Evolutionary conservation across 1,140 invertebrate genomes (phyloP).

Genomic region (Saxidomus purpurata): DNA sequence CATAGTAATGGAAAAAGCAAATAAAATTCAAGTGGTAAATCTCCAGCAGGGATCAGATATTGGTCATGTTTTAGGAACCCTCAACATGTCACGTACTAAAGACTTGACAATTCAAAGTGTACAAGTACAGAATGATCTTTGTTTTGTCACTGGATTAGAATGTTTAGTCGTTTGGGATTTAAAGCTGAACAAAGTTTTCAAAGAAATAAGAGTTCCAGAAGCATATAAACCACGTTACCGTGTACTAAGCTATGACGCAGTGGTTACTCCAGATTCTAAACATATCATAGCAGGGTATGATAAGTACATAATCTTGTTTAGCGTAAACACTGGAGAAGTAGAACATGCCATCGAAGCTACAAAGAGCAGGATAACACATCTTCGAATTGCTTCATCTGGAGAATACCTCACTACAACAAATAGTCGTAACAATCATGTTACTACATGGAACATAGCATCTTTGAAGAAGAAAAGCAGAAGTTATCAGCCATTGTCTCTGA

Average conservation of each 20-base stretch:
- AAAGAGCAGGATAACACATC: constrained; percentile 44
- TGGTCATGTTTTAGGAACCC: constrained; percentile 53
- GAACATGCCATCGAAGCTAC: constrained; percentile 56
- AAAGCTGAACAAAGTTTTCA: constrained; percentile 58
- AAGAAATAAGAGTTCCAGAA: constrained; percentile 64
- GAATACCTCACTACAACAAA: constrained; percentile 65
- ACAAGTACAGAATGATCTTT: constrained; percentile 29
- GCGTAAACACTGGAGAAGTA: constrained; percentile 57
- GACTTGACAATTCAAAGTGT: constrained; percentile 47
- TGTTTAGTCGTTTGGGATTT: constrained; percentile 70
- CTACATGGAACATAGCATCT: constrained; percentile 67
- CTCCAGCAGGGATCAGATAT: constrained; percentile 59
- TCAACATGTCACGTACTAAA: constrained; percentile 30
- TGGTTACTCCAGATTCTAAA: constrained; percentile 59
- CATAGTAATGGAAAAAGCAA: constrained; percentile 56
- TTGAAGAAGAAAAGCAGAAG: constrained; percentile 45
- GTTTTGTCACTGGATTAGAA: constrained; percentile 63
- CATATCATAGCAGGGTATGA: constrained; percentile 73
- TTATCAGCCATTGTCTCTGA: constrained; percentile 67
- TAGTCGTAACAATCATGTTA: constrained; percentile 66
- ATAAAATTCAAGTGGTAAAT: constrained; percentile 49
- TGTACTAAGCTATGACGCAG: constrained; percentile 65
- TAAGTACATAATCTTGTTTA: constrained; percentile 66
- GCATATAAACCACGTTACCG: constrained; percentile 62
- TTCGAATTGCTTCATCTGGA: constrained; percentile 64